Conservation (phyloP, 2,113 vertebrate genomes). For the human (Homo sapiens) region GRCh38 chr12:57532001-57532500, state of each 20-base stretch:
- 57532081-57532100: constrained; percentile 94
- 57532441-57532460: not conserved
- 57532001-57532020: constrained; percentile 85
- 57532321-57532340: not conserved
- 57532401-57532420: not conserved
- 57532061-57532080: constrained; percentile 96
- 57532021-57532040: constrained; percentile 90
- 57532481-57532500: not conserved
- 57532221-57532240: constrained; percentile 92
- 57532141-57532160: not conserved
- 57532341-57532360: not conserved
- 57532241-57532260: constrained; percentile 93
- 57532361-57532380: not conserved
- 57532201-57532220: constrained; percentile 89
- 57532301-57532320: constrained; percentile 92
- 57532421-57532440: not conserved
- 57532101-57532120: constrained; percentile 87
- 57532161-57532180: not conserved
- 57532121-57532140: not conserved
- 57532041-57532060: constrained; percentile 92
- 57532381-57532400: not conserved
- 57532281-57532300: constrained; percentile 94
- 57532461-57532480: not conserved
- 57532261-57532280: constrained; percentile 88
- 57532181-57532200: not conserved